Conservation (phyloP, 2,113 vertebrate genomes). For the Gadus chalcogrammus region DNA sequence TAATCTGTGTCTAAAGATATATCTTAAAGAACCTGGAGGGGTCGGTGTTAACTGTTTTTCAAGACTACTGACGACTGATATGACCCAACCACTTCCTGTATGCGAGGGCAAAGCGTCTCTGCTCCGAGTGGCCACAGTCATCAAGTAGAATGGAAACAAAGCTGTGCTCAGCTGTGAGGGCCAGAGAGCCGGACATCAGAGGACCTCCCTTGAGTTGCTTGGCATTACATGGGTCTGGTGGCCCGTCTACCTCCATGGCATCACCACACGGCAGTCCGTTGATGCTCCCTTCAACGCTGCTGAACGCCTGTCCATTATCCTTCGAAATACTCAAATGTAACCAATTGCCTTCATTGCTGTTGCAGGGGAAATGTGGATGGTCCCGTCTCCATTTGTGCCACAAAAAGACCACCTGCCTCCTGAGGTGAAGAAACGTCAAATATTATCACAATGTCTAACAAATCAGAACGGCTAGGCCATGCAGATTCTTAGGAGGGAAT, state of each 20-base stretch:
- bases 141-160: constrained; percentile 81
- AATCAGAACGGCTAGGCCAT: too few species aligned
- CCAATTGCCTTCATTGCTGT: constrained; percentile 23
- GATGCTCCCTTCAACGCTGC: constrained; percentile 22
- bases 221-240: constrained; percentile 76
- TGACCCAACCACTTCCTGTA: constrained; percentile 92
- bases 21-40: constrained; percentile 9
- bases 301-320: neutral
- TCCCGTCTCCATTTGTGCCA: constrained; percentile 81
- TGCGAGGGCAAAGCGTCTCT: constrained; percentile 85
- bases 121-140: constrained; percentile 76
- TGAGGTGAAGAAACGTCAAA: constrained; percentile 42
- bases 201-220: constrained; percentile 89
- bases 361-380: constrained; percentile 36
- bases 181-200: constrained; percentile 60
- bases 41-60: constrained; percentile 20
- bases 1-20: constrained; percentile 38
- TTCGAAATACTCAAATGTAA: constrained; percentile 26
- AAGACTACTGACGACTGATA: constrained; percentile 77
- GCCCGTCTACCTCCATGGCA: constrained; percentile 83
- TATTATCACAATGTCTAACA: neutral
- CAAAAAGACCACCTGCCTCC: constrained; percentile 86
- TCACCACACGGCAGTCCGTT: constrained; percentile 59
- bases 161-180: constrained; percentile 76
- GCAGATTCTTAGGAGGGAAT: too few species aligned